Percentiles rank a stretch among this genome's conserved stretches.
These are phyloP conservation scores for Cuniculus paca DNA, from an alignment of 2,797 vertebrate genomes.

Conservation along the genomic window DNA sequence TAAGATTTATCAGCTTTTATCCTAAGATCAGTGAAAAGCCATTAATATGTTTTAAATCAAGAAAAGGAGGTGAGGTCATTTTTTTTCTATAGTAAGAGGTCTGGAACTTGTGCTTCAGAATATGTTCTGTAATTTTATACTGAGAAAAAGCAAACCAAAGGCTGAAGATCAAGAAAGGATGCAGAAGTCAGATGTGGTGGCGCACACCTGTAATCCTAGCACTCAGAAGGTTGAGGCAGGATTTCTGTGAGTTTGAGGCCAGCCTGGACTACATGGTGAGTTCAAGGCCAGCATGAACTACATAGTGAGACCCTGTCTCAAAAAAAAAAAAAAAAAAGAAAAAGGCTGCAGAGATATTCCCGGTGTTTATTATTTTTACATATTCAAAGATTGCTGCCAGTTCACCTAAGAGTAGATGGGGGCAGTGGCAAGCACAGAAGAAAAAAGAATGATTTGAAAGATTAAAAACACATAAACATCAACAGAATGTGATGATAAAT, in stretches of 20 bases:
- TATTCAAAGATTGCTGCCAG: background rate
- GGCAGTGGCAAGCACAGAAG: background rate
- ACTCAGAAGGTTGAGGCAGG: background rate
- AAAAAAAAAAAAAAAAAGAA: background rate
- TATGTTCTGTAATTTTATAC: background rate
- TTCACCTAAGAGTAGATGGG: background rate
- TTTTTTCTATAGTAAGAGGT: background rate
- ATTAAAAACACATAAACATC: background rate
- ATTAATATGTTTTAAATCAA: background rate
- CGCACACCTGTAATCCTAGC: background rate
- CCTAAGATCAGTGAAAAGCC: background rate
- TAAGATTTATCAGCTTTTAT: constrained; percentile 26
- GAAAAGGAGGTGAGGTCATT: background rate
- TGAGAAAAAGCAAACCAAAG: background rate
- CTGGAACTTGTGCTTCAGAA: background rate
- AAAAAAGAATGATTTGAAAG: background rate
- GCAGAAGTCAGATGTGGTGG: background rate
- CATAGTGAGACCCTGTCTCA: background rate
- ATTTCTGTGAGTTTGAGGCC: background rate
- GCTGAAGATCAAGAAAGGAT: background rate
- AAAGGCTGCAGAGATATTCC: background rate
- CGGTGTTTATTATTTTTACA: background rate
- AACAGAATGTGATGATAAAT: background rate
- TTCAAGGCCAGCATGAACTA: background rate
- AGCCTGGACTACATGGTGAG: background rate